Evolutionary conservation across 1,140 invertebrate genomes (phyloP), one percentile per base, ranked within the genome.

Genomic region (Drosophila tropicalis): DNA sequence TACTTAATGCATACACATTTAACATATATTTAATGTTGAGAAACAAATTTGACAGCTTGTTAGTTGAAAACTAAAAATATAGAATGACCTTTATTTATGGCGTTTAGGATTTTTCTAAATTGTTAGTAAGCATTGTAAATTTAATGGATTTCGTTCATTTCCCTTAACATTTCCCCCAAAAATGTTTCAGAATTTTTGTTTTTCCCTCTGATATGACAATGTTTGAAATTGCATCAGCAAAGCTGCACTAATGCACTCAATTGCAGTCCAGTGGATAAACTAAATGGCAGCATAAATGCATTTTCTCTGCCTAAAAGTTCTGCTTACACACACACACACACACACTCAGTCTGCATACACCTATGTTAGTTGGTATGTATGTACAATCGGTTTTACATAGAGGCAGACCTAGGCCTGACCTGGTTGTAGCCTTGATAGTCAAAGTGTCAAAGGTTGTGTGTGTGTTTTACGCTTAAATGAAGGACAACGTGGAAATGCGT

Each of bases 391-490:
- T 51, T 51, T 51, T 51, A 57, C 60, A 63, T 22, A 60, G 34
- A 63, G 54, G 69, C 34, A 22, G 44, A n/a, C 17, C 17, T 22
- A 19, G 44, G 19, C 44, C 17, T 51, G 44, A 51, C 44, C 39
- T 41, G 39, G 47, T 44, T 62, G 34, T 62, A 72, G 66, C 63
- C 54, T 79, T 74, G 82, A 72, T 79, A 86, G 76, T 69, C 39
- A 87, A 87, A 86, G 83, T 79, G 83, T 83, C 83, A 86, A 83
- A 83, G 83, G 83, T 86, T 82, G 72, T 75, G 66, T 47, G 39
- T 64, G 25, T 58, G 22, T 61, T 70, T 39, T 64, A 36, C 76
- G 82, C 32, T 60, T 36, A 40, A 25, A 17, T 64, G 83, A 86
- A 86, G 83, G 83, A 72, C 80, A 72, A 62, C 44, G 44, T 57